These are phyloP conservation scores for Apogon talboti DNA, from an alignment of 2,797 vertebrate species.

Conservation along the genomic window DNA sequence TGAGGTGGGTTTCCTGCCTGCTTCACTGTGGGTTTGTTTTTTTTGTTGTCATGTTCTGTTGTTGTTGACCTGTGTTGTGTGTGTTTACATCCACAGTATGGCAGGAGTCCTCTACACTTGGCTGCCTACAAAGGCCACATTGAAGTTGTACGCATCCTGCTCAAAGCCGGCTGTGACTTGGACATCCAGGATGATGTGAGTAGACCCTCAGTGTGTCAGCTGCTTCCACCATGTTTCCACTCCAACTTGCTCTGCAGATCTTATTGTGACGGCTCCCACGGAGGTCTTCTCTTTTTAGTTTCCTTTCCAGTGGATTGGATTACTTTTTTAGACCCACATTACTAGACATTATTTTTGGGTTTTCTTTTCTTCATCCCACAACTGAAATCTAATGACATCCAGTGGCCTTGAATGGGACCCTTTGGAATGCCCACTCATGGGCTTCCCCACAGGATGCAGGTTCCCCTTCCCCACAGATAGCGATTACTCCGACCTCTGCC, in stretches of 20 bases:
- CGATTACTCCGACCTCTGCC: conserved; percentile 66
- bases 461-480: conserved; percentile 79
- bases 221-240: not conserved
- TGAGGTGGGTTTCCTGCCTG: not conserved
- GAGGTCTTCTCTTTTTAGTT: conserved; percentile 24
- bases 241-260: conserved; percentile 6
- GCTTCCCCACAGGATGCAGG: conserved; percentile 76
- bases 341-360: too few relatives aligned
- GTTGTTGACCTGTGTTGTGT: conserved; percentile 20
- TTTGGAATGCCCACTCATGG: conserved; percentile 85
- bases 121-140: conserved; percentile 94
- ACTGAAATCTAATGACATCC: conserved; percentile 88
- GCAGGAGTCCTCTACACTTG: conserved; percentile 93
- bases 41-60: not conserved
- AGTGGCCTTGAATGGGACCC: conserved; percentile 91
- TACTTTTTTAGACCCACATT: conserved; percentile 3
- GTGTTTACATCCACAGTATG: conserved; percentile 86
- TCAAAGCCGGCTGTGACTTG: conserved; percentile 95
- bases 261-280: not conserved
- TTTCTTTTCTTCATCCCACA: conserved; percentile 24
- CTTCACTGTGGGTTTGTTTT: not conserved
- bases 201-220: conserved; percentile 51
- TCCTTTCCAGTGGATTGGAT: conserved; percentile 7
- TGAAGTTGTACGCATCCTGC: conserved; percentile 91
- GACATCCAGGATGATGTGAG: conserved; percentile 98